Evolutionary conservation across 2,113 vertebrate genomes (phyloP), one percentile per base, ranked within the genome.

Genomic region (Lanius ludovicianus): DNA sequence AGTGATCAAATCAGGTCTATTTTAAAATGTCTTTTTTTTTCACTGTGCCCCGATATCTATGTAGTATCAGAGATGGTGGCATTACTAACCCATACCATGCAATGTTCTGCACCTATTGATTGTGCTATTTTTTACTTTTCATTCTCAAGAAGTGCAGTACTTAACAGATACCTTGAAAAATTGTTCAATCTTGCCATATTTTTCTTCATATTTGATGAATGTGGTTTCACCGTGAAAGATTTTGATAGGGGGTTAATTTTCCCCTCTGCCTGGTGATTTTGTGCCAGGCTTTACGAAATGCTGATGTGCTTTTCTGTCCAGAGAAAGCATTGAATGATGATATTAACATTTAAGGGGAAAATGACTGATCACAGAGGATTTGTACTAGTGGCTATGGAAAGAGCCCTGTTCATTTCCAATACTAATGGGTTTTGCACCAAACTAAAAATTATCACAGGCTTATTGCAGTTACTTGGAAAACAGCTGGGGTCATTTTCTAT

Each of bases 361-460:
- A 56, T 67, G 49, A 78, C 68, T 92, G 56, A 86, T 96, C 70
- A 63, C 68, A 93, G 86, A 86, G 59, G 47, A 74, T 93, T 63
- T 4, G 6, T 44, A 42, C 24, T 15, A 69, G 42, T 59, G 57
- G 35, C 89, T 97, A 84, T 42, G 87, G 55, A 46, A 96, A 93
- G 79, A 95, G 15, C 12, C 33, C 56, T 22, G 9, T 68, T 96
- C 6, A 30, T 33, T 91, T 96, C 42, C 87, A 87, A 76, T 73
- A 83, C 79, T 96, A 64, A 92, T 87, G 67, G 35, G 13, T 47
- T 95, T 97, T 96, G 69, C 28, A 7, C 90, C 84, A 91, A 97
- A 53, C 39, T 64, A 82, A 76, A 92, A 59, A 12, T 57, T 85
- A 52, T 49, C 7, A 1, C 46, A 50, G 39, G 23, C n/a, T 52